These are phyloP conservation scores for Ornithoptera alexandrae DNA, from an alignment of 2,888 invertebrate species.

Conservation along the genomic window DNA sequence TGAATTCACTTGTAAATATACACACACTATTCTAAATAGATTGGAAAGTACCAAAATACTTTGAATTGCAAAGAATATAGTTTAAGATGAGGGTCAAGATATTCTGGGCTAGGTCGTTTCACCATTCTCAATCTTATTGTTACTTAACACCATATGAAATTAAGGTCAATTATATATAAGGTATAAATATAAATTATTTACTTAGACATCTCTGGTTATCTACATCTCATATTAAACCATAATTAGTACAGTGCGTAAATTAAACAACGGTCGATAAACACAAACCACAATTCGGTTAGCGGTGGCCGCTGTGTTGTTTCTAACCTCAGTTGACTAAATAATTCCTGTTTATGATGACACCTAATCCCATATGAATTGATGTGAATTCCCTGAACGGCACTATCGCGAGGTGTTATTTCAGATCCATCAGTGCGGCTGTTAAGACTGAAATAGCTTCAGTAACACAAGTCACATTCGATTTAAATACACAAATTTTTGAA, in stretches of 20 bases:
- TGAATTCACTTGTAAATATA: too few species aligned
- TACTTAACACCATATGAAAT: too few species aligned
- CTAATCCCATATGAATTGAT: conserved; percentile 79
- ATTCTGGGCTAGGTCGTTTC: too few species aligned
- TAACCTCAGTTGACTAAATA: conserved; percentile 78
- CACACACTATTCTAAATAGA: too few species aligned
- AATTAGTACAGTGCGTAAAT: conserved; percentile 2
- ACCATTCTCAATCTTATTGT: too few species aligned
- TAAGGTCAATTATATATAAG: neutral
- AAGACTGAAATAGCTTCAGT: conserved; percentile 71
- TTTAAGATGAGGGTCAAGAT: too few species aligned
- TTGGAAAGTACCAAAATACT: too few species aligned
- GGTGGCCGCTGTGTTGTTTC: conserved; percentile 66
- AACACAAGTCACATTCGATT: conserved; percentile 78
- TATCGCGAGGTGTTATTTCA: conserved; percentile 70
- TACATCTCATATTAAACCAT: conserved; percentile 4
- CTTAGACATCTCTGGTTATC: neutral
- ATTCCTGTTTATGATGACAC: conserved; percentile 80
- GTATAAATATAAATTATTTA: neutral
- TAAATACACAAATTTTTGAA: conserved; percentile 80
- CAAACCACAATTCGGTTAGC: conserved; percentile 53
- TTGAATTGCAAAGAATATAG: too few species aligned
- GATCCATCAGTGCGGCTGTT: conserved; percentile 72
- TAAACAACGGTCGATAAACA: conserved; percentile 40
- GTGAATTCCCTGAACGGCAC: conserved; percentile 66